Percentiles rank a stretch among this genome's conserved stretches.
These are phyloP conservation scores for Peribatodes rhomboidaria DNA, from an alignment of 2,888 invertebrate genomes.

Conservation along the genomic window DNA sequence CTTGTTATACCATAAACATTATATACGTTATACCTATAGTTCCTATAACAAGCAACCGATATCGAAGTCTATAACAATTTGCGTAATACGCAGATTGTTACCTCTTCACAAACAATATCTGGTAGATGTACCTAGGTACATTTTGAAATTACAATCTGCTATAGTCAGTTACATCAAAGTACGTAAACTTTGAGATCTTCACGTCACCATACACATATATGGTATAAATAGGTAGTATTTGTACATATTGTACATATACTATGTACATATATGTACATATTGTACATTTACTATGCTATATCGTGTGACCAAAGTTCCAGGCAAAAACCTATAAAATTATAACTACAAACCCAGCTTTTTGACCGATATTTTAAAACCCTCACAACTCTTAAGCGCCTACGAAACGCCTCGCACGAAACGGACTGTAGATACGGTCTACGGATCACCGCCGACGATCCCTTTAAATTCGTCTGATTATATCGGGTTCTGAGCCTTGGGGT, in stretches of 20 bases:
- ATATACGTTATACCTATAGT: slow-evolving; percentile 32
- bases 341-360: background rate
- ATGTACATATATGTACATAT: too few species aligned
- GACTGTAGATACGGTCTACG: background rate
- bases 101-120: slow-evolving; percentile 17
- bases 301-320: background rate
- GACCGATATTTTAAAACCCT: background rate
- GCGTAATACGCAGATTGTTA: background rate
- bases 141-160: too few species aligned
- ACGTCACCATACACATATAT: too few species aligned
- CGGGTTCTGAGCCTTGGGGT: slow-evolving; percentile 7
- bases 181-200: too few species aligned
- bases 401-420: slow-evolving; percentile 2
- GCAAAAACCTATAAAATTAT: background rate
- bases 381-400: background rate
- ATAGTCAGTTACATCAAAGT: too few species aligned
- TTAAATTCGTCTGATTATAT: slow-evolving; percentile 12
- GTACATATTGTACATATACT: too few species aligned
- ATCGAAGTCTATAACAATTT: slow-evolving; percentile 5
- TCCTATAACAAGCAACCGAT: slow-evolving; percentile 56
- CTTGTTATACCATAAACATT: background rate
- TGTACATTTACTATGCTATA: too few species aligned
- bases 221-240: too few species aligned
- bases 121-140: background rate
- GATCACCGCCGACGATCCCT: slow-evolving; percentile 4